Base-by-base conservation (phyloP, 2,888 invertebrate species). In the Xylocampa areola region DNA sequence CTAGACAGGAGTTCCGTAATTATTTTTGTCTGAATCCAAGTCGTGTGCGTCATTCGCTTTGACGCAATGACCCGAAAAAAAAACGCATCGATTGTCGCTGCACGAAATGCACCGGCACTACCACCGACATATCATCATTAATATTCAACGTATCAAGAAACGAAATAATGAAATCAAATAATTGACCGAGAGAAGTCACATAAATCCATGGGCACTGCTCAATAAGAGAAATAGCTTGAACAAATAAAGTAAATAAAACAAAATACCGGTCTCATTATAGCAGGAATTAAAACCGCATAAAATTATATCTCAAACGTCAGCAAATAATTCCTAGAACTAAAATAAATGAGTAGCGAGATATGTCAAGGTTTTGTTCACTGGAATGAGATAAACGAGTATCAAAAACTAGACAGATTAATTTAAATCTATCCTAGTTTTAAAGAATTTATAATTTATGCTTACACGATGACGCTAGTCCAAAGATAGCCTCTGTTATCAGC, bases 41-140 rank as follows among this genome's bases (percentile, higher is more conserved):
- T 29, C 50, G 29, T 59, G 88, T 88, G 89, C 89, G 89, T 89
- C 90, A 89, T 79, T 76, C 63, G 74, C 76, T 61, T 76, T 86
- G 90, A 86, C 90, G 87, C 81, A 85, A 84, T 67, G 68, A 69
- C 68, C 77, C 75, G 75, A 82, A 87, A 86, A 86, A 33, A 84
- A 85, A 77, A 78, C 75, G 60, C 72, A 76, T 59, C 72, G 64
- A 79, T 77, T 76, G 71, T 72, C 74, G 66, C 32, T n/a, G 45
- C 40, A 51, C 41, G 41, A 51, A 60, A 50, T 65, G 67, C 62
- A 67, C 19, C 43, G 30, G 4, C 13, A 13, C 13, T 29, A 30
- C n/a, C 21, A 50, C 21, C 14, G 21, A 32, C 3, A 11, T 16
- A 39, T 30, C 35, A 27, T 36, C 10, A 36, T 17, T 5, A 35